phyloP scores from a whole-genome alignment of 2,113 vertebrate species.

The Pitta sordida region DNA sequence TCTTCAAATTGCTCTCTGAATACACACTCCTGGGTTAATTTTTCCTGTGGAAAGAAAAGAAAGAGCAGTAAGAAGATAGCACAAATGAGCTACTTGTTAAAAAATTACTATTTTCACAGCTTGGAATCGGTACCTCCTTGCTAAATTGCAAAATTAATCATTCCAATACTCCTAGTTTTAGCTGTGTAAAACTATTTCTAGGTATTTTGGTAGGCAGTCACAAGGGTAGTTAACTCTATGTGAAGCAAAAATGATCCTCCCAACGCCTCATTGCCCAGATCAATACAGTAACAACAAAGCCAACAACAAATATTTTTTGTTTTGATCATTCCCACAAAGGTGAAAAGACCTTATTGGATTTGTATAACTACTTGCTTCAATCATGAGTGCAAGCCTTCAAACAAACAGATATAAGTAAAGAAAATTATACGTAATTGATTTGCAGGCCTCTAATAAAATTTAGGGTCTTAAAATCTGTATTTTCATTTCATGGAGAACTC shows the following conservation, averaged over 20 bases:
- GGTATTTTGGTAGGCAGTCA: not conserved
- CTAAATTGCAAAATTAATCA: not conserved
- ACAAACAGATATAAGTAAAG: not conserved
- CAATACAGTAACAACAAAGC: not conserved
- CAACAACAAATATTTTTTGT: not conserved
- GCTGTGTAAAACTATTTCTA: not conserved
- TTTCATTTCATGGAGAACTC: not conserved
- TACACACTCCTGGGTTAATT: constrained; percentile 92
- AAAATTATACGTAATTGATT: not conserved
- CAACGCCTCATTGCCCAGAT: not conserved
- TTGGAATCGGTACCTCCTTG: not conserved
- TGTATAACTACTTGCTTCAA: not conserved
- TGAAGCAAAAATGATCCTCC: not conserved
- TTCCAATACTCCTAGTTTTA: not conserved
- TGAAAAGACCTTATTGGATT: not conserved
- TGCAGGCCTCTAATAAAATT: not conserved
- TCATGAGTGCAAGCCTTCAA: not conserved
- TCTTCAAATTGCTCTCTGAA: constrained; percentile 99
- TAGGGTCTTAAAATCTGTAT: not conserved
- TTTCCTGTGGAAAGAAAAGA: constrained; percentile 80
- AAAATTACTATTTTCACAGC: not conserved
- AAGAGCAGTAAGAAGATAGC: constrained; percentile 10
- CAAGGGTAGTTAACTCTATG: not conserved
- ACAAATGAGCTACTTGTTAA: not conserved
- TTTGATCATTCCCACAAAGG: not conserved